Evolutionary conservation across 2,113 vertebrate species (phyloP).

Genomic region (Sinocyclocheilus rhinocerous): DNA sequence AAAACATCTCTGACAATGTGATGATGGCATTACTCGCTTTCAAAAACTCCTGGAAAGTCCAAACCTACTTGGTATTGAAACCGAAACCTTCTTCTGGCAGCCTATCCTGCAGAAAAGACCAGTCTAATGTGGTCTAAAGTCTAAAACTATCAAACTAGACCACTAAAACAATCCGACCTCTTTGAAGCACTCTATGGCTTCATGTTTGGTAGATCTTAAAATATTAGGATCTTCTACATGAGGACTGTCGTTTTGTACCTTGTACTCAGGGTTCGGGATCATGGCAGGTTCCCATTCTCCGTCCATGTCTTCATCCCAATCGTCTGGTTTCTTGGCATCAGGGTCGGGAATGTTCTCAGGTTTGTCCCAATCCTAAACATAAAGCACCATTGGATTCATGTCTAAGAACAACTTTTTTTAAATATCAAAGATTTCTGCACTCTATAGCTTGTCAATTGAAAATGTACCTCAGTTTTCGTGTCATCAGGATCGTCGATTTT

Average conservation of each 20-base stretch:
- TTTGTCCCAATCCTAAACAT: slow-evolving; percentile 83
- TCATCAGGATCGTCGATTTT: slow-evolving; percentile 73
- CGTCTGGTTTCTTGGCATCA: slow-evolving; percentile 80
- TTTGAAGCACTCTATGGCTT: background rate
- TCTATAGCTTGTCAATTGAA: too few relatives aligned
- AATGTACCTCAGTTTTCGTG: slow-evolving; percentile 75
- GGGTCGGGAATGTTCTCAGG: slow-evolving; percentile 81
- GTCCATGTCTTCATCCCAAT: slow-evolving; percentile 81
- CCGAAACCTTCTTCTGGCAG: too few relatives aligned
- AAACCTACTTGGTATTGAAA: too few relatives aligned
- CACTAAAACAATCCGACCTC: background rate
- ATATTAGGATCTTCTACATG: background rate
- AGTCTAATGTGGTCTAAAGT: background rate
- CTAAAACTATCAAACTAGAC: background rate
- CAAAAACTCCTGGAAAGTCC: too few relatives aligned
- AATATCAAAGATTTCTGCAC: background rate
- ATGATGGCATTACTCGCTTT: too few relatives aligned
- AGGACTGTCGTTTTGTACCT: slow-evolving; percentile 66
- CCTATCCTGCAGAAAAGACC: background rate
- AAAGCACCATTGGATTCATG: background rate
- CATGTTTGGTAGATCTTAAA: background rate
- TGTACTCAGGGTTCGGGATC: slow-evolving; percentile 83
- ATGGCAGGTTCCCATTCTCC: slow-evolving; percentile 81
- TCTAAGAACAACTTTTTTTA: background rate
- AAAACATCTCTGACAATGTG: too few relatives aligned